Conservation (phyloP, 2,797 vertebrate genomes). For the Avahi laniger region DNA sequence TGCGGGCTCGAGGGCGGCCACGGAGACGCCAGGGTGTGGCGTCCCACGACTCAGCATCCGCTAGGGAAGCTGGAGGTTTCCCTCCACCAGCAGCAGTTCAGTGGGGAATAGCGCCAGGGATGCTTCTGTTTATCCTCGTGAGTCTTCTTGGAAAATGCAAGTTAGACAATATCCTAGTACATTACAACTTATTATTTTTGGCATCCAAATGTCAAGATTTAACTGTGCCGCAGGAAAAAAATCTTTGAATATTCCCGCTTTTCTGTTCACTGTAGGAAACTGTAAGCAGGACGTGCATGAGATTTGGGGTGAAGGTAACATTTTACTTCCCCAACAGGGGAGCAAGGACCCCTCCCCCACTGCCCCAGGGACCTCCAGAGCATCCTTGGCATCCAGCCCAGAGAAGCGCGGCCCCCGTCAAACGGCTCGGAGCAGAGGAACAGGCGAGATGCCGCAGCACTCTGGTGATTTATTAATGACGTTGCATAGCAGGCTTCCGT, state of each 20-base stretch:
- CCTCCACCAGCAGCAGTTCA: accelerated
- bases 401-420: neutral
- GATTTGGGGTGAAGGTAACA: neutral
- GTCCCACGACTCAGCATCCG: accelerated
- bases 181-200: neutral
- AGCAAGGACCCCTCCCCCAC: neutral
- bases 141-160: neutral
- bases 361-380: neutral
- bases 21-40: accelerated
- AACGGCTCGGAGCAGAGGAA: neutral
- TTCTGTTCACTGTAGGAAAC: neutral
- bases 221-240: neutral
- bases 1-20: accelerated
- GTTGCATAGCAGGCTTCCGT: neutral
- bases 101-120: accelerated
- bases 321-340: neutral
- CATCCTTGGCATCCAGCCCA: neutral
- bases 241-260: neutral
- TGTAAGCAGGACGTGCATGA: accelerated
- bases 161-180: neutral
- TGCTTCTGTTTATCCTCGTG: accelerated
- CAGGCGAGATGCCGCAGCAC: neutral
- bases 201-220: neutral
- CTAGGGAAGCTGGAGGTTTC: neutral
- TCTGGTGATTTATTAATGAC: slow-evolving; percentile 58